Conservation (phyloP, 37 sponge, comb jelly and placozoan genomes). For the Diacarnus erythraeanus region DNA sequence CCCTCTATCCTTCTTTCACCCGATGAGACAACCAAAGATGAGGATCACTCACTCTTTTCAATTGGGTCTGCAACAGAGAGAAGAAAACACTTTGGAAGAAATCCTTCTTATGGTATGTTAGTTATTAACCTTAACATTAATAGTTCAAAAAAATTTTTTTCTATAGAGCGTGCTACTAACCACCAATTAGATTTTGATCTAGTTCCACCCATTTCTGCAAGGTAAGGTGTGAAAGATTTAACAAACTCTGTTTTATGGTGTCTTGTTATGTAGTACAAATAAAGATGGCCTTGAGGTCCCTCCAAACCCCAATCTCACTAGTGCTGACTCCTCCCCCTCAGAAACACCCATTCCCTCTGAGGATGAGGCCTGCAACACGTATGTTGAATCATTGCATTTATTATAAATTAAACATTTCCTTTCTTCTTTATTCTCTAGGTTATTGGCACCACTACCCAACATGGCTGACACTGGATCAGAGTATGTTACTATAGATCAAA, state of each 20-base stretch:
- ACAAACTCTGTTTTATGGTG: neutral
- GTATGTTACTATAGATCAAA: neutral
- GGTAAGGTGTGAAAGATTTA: neutral
- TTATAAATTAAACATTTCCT: neutral
- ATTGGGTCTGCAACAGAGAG: neutral
- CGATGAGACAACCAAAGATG: neutral
- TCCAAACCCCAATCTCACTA: neutral
- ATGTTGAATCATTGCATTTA: too few relatives aligned
- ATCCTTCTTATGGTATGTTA: constrained; percentile 27
- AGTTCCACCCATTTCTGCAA: neutral
- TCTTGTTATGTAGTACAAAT: neutral
- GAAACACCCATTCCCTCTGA: constrained; percentile 19
- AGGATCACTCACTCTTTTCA: neutral
- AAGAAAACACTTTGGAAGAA: constrained; percentile 17
- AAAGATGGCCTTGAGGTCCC: constrained; percentile 9
- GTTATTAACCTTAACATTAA: too few relatives aligned
- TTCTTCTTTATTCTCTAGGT: neutral
- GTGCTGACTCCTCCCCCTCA: constrained; percentile 17
- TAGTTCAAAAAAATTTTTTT: too few relatives aligned
- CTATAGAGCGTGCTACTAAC: neutral
- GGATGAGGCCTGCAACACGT: neutral
- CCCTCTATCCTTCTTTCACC: constrained; percentile 33
- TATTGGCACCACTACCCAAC: neutral
- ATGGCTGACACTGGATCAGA: constrained; percentile 28
- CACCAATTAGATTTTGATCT: neutral